A percentile compares a stretch with the other conserved stretches of the same genome.
Conservation (phyloP, 2,797 vertebrate species). For the Galagoides demidoff region DNA sequence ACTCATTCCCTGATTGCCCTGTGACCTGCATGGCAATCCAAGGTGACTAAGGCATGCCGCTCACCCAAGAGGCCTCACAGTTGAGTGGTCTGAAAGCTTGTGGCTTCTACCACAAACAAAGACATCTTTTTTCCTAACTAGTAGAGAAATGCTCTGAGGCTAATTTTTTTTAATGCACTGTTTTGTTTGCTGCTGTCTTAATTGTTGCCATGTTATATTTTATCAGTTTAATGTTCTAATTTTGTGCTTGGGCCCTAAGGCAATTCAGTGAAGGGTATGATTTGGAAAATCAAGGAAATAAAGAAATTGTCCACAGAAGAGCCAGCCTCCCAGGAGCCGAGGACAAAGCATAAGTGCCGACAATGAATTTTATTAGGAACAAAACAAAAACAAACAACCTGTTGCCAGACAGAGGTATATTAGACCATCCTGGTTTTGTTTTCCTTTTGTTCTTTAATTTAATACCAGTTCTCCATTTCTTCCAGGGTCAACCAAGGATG, state of each 20-base stretch:
- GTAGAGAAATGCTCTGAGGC: constrained; percentile 51
- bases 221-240: constrained; percentile 78
- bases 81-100: constrained; percentile 55
- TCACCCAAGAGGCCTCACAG: background rate
- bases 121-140: constrained; percentile 52
- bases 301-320: constrained; percentile 70
- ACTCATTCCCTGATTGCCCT: background rate
- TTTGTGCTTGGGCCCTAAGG: constrained; percentile 70
- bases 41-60: background rate
- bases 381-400: constrained; percentile 69
- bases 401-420: constrained; percentile 60
- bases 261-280: constrained; percentile 75
- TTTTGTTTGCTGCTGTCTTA: constrained; percentile 72
- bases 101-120: constrained; percentile 45
- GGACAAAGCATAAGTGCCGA: constrained; percentile 32
- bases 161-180: constrained; percentile 45
- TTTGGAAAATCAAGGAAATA: constrained; percentile 78
- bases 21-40: background rate
- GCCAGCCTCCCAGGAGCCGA: constrained; percentile 63
- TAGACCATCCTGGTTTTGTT: background rate
- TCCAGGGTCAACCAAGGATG: constrained; percentile 45
- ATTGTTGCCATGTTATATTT: constrained; percentile 74
- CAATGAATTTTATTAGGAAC: constrained; percentile 71
- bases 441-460: constrained; percentile 43
- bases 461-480: constrained; percentile 50